These are phyloP conservation scores for Thecophora atra DNA, from an alignment of 2,888 invertebrate genomes.

Conservation along the genomic window DNA sequence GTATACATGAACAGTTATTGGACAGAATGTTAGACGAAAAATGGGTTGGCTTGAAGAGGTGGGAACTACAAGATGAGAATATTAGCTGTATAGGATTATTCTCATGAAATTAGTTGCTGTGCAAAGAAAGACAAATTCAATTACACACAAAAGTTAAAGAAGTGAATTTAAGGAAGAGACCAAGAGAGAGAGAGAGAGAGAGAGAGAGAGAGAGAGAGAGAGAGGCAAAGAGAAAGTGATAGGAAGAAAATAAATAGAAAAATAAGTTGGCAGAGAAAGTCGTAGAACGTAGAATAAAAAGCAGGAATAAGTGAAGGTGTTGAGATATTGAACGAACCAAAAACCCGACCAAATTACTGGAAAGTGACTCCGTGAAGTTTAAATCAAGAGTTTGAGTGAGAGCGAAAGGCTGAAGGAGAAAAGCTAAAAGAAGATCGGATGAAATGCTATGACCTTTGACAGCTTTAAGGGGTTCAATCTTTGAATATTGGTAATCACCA, in stretches of 20 bases:
- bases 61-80: no score
- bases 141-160: neutral
- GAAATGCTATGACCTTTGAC: no score
- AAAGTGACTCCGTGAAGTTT: no score
- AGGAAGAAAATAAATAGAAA: neutral
- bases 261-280: neutral
- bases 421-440: no score
- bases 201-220: neutral
- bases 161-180: neutral
- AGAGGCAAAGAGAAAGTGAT: neutral
- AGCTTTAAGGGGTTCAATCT: no score
- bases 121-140: neutral
- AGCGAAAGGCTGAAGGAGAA: no score
- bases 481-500: no score
- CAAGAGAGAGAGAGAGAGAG: neutral
- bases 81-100: no score
- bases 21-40: slow-evolving; percentile 47
- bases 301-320: neutral
- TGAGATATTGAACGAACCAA: no score
- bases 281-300: neutral
- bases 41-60: no score
- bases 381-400: no score
- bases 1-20: slow-evolving; percentile 52
- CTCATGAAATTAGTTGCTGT: neutral
- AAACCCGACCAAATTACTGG: no score